Evolutionary conservation across 2,113 vertebrate species (phyloP).

Genomic region (Xenopus borealis): DNA sequence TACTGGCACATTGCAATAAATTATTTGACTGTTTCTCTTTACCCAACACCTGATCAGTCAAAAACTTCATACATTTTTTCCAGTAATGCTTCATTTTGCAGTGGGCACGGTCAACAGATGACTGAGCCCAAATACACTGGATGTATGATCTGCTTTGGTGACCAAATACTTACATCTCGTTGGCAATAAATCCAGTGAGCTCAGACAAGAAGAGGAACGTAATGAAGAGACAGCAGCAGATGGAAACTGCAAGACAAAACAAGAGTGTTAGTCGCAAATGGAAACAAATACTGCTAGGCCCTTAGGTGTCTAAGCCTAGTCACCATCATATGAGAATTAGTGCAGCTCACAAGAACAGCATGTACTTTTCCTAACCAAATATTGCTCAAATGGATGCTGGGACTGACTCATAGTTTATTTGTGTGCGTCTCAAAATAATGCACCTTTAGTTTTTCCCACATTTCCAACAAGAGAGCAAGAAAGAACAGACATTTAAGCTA

Average conservation of each 20-base stretch:
- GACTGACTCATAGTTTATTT: not conserved
- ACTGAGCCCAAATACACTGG: no score
- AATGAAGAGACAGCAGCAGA: constrained; percentile 98
- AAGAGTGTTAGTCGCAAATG: constrained; percentile 11
- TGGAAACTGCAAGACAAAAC: constrained; percentile 79
- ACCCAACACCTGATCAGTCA: not conserved
- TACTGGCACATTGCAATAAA: no score
- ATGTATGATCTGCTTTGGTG: not conserved
- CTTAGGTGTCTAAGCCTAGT: not conserved
- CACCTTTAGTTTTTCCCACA: no score
- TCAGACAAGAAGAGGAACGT: constrained; percentile 98
- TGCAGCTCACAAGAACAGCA: not conserved
- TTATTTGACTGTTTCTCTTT: no score
- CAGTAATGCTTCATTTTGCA: not conserved
- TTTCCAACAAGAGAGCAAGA: no score
- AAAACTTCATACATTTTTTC: not conserved
- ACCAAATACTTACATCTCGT: constrained; percentile 92
- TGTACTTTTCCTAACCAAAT: constrained; percentile 11
- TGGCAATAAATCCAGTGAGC: constrained; percentile 95
- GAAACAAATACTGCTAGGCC: constrained; percentile 4
- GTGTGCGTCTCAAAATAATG: no score
- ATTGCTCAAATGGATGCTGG: constrained; percentile 18
- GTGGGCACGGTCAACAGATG: not conserved
- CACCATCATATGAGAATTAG: constrained; percentile 10
- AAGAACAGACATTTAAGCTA: no score